phyloP scores from a whole-genome alignment of 2,113 vertebrate genomes.

The Platycercus adscitus region DNA sequence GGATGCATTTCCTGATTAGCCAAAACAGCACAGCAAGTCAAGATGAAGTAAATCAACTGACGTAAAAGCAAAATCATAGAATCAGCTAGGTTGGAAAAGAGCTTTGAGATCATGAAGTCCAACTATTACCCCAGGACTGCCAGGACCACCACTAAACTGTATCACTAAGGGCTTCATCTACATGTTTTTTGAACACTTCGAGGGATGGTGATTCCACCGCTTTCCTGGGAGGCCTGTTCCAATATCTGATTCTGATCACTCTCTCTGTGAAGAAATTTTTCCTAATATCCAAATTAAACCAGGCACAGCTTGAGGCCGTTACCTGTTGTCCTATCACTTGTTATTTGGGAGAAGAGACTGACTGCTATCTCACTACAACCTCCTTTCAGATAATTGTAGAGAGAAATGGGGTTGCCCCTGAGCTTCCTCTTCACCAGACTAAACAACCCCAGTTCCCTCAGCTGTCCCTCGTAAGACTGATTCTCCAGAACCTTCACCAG shows the following conservation, averaged over 20 bases:
- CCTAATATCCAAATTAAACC: background rate
- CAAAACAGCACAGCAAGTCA: background rate
- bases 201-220: background rate
- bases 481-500: background rate
- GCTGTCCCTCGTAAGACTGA: background rate
- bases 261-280: background rate
- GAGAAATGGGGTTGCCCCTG: background rate
- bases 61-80: background rate
- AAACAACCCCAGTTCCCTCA: background rate
- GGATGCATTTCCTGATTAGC: conserved; percentile 18
- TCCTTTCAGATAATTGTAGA: background rate
- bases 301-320: background rate
- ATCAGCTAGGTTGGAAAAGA: background rate
- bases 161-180: background rate
- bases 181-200: background rate
- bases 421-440: background rate
- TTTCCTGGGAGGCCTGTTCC: background rate
- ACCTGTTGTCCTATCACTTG: background rate
- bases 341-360: background rate
- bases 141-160: background rate
- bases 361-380: background rate
- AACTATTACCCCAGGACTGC: background rate
- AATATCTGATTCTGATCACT: background rate
- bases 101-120: background rate
- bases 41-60: background rate